Conservation (phyloP, 2,888 invertebrate genomes). For the Synergus umbraculus region DNA sequence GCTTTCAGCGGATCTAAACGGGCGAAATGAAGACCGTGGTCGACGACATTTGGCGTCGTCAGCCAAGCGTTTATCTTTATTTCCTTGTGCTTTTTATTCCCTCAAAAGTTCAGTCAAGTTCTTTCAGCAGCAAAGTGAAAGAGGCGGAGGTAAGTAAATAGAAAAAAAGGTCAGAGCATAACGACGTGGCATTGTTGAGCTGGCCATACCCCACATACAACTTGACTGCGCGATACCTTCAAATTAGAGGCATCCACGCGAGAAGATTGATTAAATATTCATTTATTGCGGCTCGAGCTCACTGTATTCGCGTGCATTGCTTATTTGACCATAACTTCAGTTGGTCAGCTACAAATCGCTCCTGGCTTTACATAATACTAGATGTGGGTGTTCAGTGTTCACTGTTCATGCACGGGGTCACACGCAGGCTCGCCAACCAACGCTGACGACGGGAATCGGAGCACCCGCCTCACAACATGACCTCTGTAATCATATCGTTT, state of each 20-base stretch:
- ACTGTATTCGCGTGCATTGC: slow-evolving; percentile 68
- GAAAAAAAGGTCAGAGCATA: slow-evolving; percentile 19
- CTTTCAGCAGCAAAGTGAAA: slow-evolving; percentile 6
- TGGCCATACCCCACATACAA: not conserved
- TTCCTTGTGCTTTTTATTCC: slow-evolving; percentile 21
- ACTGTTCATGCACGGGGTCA: slow-evolving; percentile 51
- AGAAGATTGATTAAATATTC: slow-evolving; percentile 74
- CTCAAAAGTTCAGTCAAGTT: slow-evolving; percentile 24
- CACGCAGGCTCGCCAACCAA: slow-evolving; percentile 43
- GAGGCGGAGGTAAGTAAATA: slow-evolving; percentile 28
- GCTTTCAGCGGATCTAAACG: slow-evolving; percentile 31
- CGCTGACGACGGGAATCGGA: slow-evolving; percentile 20
- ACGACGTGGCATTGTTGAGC: slow-evolving; percentile 27
- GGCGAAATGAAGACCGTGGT: slow-evolving; percentile 36
- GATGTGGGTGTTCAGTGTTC: slow-evolving; percentile 48
- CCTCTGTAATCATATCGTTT: slow-evolving; percentile 66
- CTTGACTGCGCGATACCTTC: slow-evolving; percentile 54
- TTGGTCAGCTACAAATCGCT: slow-evolving; percentile 69
- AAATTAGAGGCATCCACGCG: slow-evolving; percentile 71
- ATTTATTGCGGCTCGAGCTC: slow-evolving; percentile 64
- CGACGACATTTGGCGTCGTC: slow-evolving; percentile 36
- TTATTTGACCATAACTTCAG: slow-evolving; percentile 72
- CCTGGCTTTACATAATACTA: slow-evolving; percentile 56
- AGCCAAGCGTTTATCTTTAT: slow-evolving; percentile 41
- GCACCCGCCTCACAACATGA: slow-evolving; percentile 43